Base-by-base conservation (phyloP, 2,888 invertebrate genomes). In the Andrena marginata region DNA sequence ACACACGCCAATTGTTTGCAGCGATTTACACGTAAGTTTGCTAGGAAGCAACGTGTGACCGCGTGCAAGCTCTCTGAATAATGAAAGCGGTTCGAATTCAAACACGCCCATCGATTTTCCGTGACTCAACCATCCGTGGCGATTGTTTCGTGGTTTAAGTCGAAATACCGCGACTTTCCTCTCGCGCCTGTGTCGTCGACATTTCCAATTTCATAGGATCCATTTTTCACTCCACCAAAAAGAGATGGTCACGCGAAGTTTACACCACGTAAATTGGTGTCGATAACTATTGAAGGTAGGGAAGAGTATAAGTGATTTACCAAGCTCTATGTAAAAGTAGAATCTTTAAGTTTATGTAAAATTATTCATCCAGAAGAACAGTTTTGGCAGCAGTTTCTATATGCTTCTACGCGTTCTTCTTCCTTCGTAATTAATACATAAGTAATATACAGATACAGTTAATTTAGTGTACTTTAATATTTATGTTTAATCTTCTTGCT, bases 31-130 rank as follows among this genome's bases (percentile, higher is more conserved):
- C 82, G 76, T 77, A 76, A 87, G 78, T 85, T 81, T 73, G 54
- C 59, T 54, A 60, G 33, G 76, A 78, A 82, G 72, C 69, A 73
- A 76, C 68, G 84, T 65, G 84, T 75, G 86, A 82, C 87, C 85
- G 84, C 85, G 84, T 77, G 87, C 76, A 74, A 77, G 80, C 76
- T 76, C 75, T 85, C 77, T 86, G 88, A 89, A 90, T 90, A 89
- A 90, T 89, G 89, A 90, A 89, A 87, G 64, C 83, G 84, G 80
- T 82, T 81, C 83, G 77, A 80, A 76, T 82, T 70, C 78, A 68
- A 79, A 85, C 76, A 73, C 80, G 81, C 76, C 80, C 67, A 72
- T 77, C 77, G 71, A 77, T 79, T 75, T 77, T 65, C 35, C 35
- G 29, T 77, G 73, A 65, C 74, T 73, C 73, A 54, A 48, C 71